Evolutionary conservation across 2,113 vertebrate genomes (phyloP).

Genomic region (Ramphastos sulfuratus): DNA sequence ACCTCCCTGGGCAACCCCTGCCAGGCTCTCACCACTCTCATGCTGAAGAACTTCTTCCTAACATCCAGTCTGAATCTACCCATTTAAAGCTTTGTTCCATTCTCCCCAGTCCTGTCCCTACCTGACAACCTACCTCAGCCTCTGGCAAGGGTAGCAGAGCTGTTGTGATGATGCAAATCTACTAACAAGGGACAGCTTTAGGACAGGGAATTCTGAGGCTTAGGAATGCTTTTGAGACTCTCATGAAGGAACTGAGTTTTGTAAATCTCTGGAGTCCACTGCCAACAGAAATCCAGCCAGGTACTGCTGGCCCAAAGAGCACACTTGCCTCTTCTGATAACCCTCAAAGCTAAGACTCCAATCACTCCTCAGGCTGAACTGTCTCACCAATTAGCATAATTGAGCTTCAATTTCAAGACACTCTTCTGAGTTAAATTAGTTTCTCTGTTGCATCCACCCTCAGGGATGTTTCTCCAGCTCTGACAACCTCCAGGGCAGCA

Average conservation of each 20-base stretch:
- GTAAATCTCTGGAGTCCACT: not conserved
- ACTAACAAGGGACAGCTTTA: not conserved
- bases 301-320: not conserved
- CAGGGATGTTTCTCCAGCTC: not conserved
- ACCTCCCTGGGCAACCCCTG: too few species aligned
- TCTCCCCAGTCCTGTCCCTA: too few species aligned
- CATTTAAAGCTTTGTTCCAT: too few species aligned
- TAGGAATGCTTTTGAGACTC: not conserved
- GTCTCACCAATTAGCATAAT: not conserved
- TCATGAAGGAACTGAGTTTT: not conserved
- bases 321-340: not conserved
- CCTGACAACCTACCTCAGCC: too few species aligned
- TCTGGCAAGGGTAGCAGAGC: not conserved
- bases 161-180: rapidly evolving
- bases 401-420: not conserved
- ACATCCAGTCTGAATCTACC: too few species aligned
- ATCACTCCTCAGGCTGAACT: not conserved
- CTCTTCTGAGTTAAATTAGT: not conserved
- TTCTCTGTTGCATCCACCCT: not conserved
- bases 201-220: not conserved
- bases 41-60: too few species aligned
- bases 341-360: not conserved
- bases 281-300: not conserved
- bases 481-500: not conserved
- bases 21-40: too few species aligned